phyloP scores from a whole-genome alignment of 2,113 vertebrate species.

The Phodopus roborovskii region DNA sequence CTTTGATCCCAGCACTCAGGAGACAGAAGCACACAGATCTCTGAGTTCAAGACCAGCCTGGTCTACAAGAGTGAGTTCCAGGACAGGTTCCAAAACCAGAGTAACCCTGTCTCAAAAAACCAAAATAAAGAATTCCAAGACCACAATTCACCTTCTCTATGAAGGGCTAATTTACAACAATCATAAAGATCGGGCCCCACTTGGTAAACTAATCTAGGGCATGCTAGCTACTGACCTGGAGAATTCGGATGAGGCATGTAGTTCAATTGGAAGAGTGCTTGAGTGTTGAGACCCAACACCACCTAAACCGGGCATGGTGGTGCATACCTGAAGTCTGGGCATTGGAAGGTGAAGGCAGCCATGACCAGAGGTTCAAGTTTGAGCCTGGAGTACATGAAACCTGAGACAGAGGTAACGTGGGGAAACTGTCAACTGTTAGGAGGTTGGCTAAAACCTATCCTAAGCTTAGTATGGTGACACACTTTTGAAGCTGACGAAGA shows the following conservation, averaged over 20 bases:
- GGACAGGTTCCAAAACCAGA: no score
- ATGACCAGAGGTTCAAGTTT: not conserved
- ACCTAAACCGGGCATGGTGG: not conserved
- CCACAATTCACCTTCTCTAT: not conserved
- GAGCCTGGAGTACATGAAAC: not conserved
- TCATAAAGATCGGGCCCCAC: not conserved
- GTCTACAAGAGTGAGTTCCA: no score
- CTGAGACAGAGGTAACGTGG: fast-evolving
- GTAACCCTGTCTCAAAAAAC: no score
- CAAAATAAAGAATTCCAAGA: not conserved
- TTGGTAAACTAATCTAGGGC: not conserved
- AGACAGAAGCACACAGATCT: no score
- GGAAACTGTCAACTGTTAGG: not conserved
- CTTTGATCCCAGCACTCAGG: no score
- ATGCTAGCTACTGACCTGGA: no score
- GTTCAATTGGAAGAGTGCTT: no score
- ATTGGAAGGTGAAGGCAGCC: not conserved
- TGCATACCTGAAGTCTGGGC: not conserved
- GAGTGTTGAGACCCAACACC: no score
- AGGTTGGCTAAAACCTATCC: not conserved
- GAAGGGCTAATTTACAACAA: not conserved
- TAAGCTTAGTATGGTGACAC: not conserved
- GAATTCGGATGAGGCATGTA: no score
- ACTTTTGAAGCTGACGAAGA: not conserved
- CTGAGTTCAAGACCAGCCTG: no score